A percentile compares a stretch with the other conserved stretches of the same genome.
Evolutionary conservation across 2,888 invertebrate genomes (phyloP).

Genomic region (Nomada fucata): DNA sequence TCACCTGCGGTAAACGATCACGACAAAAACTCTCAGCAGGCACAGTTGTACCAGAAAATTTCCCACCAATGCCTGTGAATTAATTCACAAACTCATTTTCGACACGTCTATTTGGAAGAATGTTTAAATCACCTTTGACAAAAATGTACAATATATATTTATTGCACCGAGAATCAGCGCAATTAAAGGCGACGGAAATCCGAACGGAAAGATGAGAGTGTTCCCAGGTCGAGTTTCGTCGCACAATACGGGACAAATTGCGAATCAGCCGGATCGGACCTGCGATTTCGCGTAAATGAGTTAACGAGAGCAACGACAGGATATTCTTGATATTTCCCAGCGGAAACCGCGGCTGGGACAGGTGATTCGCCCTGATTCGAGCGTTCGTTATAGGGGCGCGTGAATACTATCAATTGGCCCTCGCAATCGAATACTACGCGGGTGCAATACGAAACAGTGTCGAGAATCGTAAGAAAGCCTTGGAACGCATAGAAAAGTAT

Average conservation of each 20-base stretch:
- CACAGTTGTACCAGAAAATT: too few species aligned
- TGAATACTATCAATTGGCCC: conserved; percentile 63
- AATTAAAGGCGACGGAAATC: background rate
- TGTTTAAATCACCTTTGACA: too few species aligned
- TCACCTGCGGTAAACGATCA: too few species aligned
- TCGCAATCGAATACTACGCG: conserved; percentile 53
- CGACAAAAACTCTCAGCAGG: too few species aligned
- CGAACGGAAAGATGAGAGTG: background rate
- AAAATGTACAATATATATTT: too few species aligned
- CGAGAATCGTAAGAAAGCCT: too few species aligned
- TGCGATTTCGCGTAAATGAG: conserved; percentile 50
- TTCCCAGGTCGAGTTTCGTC: conserved; percentile 1
- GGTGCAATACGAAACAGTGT: background rate
- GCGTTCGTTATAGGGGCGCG: conserved; percentile 59
- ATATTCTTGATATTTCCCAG: conserved; percentile 43
- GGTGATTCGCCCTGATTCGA: conserved; percentile 36
- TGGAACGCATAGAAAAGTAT: too few species aligned
- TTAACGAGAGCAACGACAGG: conserved; percentile 45
- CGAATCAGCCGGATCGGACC: conserved; percentile 40
- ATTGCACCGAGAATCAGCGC: background rate
- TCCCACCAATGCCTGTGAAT: background rate
- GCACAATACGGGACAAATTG: conserved; percentile 52
- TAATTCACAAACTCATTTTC: background rate
- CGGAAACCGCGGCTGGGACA: conserved; percentile 30
- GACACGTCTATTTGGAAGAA: too few species aligned